phyloP scores from a whole-genome alignment of 2,797 vertebrate genomes.

The Poliocrania exsul region DNA sequence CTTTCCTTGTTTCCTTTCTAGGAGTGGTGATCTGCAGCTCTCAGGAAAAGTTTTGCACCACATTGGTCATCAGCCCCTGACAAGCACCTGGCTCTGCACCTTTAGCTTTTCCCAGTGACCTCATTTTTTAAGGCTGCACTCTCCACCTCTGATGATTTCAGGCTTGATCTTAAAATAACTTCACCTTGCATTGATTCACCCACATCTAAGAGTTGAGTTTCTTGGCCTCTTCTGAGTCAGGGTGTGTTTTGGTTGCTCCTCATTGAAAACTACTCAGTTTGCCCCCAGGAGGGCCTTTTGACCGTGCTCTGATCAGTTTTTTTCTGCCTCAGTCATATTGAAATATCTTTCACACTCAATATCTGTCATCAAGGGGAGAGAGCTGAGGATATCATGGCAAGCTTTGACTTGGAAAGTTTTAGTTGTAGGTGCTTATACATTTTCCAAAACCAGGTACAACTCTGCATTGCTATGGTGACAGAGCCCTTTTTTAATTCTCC shows the following conservation, averaged over 20 bases:
- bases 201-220: neutral
- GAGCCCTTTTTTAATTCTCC: neutral
- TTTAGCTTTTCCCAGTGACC: neutral
- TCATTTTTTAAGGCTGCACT: neutral
- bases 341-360: neutral
- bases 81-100: neutral
- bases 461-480: neutral
- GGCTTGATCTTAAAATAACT: neutral
- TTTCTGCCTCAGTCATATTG: neutral
- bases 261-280: neutral
- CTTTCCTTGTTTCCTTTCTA: neutral
- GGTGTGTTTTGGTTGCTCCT: neutral
- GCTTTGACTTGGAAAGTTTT: neutral
- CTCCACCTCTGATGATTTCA: neutral
- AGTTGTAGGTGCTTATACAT: neutral
- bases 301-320: neutral
- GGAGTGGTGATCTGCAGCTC: neutral
- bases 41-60: neutral
- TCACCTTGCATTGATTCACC: neutral
- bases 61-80: neutral
- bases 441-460: neutral
- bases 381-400: neutral
- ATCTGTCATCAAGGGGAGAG: neutral
- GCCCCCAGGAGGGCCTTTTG: neutral
- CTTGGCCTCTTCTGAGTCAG: neutral